These are phyloP conservation scores for Lochmaea crataegi DNA, from an alignment of 2,888 invertebrate species.

Conservation along the genomic window DNA sequence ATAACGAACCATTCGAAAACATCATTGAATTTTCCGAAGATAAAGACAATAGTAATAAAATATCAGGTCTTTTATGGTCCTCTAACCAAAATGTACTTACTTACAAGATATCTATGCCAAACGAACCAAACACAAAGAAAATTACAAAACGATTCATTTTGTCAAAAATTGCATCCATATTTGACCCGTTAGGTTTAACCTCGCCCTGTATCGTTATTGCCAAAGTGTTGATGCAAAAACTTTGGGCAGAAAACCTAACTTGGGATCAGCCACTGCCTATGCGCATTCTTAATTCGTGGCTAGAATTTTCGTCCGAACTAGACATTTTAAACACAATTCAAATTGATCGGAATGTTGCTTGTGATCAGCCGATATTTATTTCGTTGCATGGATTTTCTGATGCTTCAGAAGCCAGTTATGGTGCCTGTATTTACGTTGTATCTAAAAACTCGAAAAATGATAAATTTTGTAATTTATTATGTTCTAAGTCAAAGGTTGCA, in stretches of 20 bases:
- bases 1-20: background rate
- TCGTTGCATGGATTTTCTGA: too few relatives aligned
- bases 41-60: background rate
- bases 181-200: conserved; percentile 15
- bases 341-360: background rate
- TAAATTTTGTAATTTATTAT: too few relatives aligned
- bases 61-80: background rate
- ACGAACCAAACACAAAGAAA: background rate
- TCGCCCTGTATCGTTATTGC: conserved; percentile 12
- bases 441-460: too few relatives aligned
- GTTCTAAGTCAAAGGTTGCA: too few relatives aligned
- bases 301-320: conserved; percentile 14
- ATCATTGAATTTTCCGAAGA: background rate
- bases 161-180: conserved; percentile 12
- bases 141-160: conserved; percentile 20
- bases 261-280: conserved; percentile 11
- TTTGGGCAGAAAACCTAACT: conserved; percentile 10
- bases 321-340: background rate
- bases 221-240: conserved; percentile 15
- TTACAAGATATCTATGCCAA: background rate
- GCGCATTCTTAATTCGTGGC: conserved; percentile 1
- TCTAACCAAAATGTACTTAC: background rate
- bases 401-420: too few relatives aligned
- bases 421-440: too few relatives aligned
- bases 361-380: background rate